Conservation (phyloP, 2,888 invertebrate genomes). For the Onthophagus sagittarius region DNA sequence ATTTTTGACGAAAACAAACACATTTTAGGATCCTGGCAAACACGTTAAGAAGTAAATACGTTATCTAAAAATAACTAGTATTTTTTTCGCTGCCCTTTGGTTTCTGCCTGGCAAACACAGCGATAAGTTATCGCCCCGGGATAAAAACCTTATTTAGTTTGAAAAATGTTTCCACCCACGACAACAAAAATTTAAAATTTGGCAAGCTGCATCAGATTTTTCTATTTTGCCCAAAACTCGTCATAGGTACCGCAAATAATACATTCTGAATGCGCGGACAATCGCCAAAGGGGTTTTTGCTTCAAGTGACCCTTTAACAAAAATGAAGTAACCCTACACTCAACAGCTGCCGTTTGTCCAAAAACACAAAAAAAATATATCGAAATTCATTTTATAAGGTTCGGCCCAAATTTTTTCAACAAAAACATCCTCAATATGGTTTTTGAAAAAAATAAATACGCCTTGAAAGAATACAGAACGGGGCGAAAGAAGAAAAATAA, state of each 20-base stretch:
- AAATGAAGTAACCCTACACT: neutral
- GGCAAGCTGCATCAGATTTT: neutral
- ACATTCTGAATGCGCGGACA: neutral
- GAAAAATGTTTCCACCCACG: neutral
- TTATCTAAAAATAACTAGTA: slow-evolving; percentile 10
- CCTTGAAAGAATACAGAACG: neutral
- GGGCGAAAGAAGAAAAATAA: neutral
- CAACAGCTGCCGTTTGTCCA: neutral
- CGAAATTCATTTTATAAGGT: neutral
- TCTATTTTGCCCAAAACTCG: neutral
- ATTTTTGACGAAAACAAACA: slow-evolving; percentile 1
- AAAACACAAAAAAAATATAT: neutral
- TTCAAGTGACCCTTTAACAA: neutral
- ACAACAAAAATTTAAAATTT: neutral
- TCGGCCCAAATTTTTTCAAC: too few relatives aligned
- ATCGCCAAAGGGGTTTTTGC: neutral
- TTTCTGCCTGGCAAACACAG: neutral
- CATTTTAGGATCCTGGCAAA: neutral
- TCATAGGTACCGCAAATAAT: neutral
- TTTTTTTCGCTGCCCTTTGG: slow-evolving; percentile 1
- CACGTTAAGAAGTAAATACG: neutral
- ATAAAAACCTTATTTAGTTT: neutral
- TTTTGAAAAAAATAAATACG: neutral
- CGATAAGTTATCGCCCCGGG: neutral
- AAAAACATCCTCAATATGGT: neutral